Conservation (phyloP, 1,140 invertebrate species). For the Scylla paramamosain region DNA sequence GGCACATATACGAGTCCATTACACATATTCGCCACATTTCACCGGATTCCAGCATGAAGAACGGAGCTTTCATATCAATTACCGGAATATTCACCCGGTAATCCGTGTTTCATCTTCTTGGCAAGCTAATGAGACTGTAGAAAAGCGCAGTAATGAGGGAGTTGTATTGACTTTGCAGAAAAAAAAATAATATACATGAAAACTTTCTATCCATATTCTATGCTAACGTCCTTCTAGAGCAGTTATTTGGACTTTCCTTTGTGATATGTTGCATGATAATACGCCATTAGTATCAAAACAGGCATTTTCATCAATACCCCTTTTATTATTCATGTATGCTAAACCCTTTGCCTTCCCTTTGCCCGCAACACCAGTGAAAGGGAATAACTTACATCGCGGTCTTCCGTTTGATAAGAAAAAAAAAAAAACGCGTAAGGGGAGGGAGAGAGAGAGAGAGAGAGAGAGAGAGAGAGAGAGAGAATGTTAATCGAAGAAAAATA, state of each 20-base stretch:
- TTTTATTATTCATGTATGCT: not conserved
- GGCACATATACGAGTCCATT: no score
- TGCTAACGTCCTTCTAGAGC: no score
- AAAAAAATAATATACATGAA: no score
- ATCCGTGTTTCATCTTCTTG: not conserved
- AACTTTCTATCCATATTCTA: no score
- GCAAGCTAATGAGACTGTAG: no score
- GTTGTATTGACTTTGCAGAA: no score
- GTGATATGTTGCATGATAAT: not conserved
- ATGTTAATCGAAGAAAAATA: no score
- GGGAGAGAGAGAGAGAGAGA: conserved; percentile 19
- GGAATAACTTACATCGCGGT: not conserved
- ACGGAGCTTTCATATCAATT: not conserved
- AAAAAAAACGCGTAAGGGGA: not conserved
- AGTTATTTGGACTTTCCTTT: no score
- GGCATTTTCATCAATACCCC: not conserved
- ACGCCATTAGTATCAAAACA: not conserved
- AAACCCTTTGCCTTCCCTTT: not conserved
- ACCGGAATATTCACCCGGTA: not conserved
- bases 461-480: conserved; percentile 9
- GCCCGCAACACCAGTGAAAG: not conserved
- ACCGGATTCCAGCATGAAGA: no score
- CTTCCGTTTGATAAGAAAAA: not conserved
- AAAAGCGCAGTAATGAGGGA: no score
- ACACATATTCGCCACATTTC: no score